Evolutionary conservation across 2,113 vertebrate genomes (phyloP).

Genomic region (Cavia aperea): DNA sequence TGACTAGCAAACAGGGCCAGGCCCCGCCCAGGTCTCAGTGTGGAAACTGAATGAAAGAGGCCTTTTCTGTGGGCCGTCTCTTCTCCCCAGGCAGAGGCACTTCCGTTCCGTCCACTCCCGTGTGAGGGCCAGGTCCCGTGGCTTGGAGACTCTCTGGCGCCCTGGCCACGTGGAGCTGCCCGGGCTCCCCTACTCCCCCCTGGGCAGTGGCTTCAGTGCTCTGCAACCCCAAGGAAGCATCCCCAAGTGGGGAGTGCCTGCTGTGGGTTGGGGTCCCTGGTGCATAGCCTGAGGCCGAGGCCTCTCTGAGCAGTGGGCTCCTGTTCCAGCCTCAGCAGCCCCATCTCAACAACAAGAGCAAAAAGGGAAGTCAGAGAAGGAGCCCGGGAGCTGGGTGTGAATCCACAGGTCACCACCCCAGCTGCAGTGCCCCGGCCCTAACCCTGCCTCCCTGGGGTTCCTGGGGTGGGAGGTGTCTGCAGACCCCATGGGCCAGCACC

Average conservation of each 20-base stretch:
- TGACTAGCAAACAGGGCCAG: background rate
- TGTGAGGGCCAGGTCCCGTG: background rate
- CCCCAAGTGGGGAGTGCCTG: accelerated
- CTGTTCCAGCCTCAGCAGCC: background rate
- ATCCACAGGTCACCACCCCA: accelerated
- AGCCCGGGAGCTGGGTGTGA: background rate
- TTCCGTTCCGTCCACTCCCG: background rate
- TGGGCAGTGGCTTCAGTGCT: background rate
- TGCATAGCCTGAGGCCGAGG: background rate
- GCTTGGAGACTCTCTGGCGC: conserved; percentile 54
- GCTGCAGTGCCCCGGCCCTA: background rate
- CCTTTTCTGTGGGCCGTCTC: conserved; percentile 11
- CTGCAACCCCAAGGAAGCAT: background rate
- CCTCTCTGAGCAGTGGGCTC: accelerated
- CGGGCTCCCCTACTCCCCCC: background rate
- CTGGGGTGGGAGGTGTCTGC: accelerated
- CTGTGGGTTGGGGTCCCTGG: background rate
- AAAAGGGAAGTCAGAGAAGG: background rate
- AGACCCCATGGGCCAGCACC: background rate
- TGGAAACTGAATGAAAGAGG: conserved; percentile 5
- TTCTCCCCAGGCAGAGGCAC: conserved; percentile 37
- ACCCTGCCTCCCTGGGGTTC: background rate
- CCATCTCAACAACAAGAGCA: background rate
- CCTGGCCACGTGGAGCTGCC: background rate
- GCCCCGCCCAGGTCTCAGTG: background rate